Evolutionary conservation across 2,113 vertebrate genomes (phyloP).

Genomic region (Ptilonorhynchus violaceus): DNA sequence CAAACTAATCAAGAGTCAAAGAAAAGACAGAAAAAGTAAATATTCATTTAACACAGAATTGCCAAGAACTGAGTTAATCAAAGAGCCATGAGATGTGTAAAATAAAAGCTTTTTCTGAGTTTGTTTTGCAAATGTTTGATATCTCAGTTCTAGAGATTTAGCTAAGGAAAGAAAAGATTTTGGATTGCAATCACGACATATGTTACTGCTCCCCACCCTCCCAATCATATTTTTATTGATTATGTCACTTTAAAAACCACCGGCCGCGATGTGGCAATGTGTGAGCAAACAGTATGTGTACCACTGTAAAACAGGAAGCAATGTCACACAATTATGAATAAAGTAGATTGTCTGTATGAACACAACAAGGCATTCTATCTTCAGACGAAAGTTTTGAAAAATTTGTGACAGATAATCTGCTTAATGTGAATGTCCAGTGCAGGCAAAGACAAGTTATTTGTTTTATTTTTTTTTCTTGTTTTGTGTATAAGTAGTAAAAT

Average conservation of each 20-base stretch:
- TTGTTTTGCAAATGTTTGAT: background rate
- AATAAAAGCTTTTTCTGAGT: background rate
- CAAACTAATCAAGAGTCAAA: background rate
- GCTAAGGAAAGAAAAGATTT: background rate
- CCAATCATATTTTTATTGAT: background rate
- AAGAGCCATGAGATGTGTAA: background rate
- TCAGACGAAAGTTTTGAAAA: background rate
- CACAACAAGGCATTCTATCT: background rate
- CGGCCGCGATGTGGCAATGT: background rate
- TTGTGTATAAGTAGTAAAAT: background rate
- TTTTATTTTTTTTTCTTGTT: background rate
- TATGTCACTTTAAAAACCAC: background rate
- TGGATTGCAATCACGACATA: background rate
- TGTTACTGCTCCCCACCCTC: rapidly evolving
- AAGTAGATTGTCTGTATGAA: background rate
- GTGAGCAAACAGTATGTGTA: background rate
- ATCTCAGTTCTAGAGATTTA: background rate
- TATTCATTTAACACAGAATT: background rate
- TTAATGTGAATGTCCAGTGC: background rate
- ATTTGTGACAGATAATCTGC: background rate
- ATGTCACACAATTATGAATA: background rate
- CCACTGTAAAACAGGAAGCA: background rate
- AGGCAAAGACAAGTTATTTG: background rate
- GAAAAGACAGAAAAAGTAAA: background rate
- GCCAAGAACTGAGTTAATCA: background rate